Percentiles rank a stretch among this genome's conserved stretches.
phyloP scores from a whole-genome alignment of 35 echinoderm and acorn worm genomes.

The Nesometra sesokonis region DNA sequence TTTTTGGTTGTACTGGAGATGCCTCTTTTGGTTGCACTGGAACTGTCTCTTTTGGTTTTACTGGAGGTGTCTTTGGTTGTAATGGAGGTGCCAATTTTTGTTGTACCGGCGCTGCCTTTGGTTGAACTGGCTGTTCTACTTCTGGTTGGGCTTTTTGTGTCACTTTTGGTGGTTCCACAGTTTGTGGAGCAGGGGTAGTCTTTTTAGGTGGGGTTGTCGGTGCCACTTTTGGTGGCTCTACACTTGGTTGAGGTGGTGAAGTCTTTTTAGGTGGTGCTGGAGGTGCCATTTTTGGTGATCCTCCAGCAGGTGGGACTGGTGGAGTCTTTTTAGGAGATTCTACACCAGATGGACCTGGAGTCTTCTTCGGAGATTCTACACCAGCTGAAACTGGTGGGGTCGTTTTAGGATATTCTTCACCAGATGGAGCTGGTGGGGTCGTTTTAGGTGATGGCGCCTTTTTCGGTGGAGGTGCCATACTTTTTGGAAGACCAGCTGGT shows the following conservation, averaged over 20 bases:
- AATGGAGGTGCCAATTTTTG: neutral
- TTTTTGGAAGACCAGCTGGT: neutral
- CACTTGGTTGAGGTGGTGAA: constrained; percentile 18
- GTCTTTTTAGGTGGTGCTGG: constrained; percentile 43
- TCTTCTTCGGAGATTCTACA: constrained; percentile 2
- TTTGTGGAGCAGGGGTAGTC: neutral
- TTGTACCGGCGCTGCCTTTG: constrained; percentile 21
- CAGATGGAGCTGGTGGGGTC: neutral
- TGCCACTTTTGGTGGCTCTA: too few species aligned
- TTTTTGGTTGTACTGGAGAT: constrained; percentile 32
- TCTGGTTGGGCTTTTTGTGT: constrained; percentile 9
- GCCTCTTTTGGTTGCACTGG: constrained; percentile 10
- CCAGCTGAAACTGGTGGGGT: neutral
- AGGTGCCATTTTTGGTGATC: constrained; percentile 18
- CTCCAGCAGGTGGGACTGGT: neutral
- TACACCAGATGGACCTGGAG: constrained; percentile 35
- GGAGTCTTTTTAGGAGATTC: neutral
- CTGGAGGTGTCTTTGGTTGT: constrained; percentile 19
- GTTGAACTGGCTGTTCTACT: constrained; percentile 25
- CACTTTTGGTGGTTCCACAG: constrained; percentile 3
- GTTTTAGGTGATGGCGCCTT: neutral
- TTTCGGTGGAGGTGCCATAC: neutral
- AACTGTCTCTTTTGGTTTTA: constrained; percentile 3
- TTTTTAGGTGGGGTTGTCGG: neutral
- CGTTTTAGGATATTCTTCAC: neutral